These are phyloP conservation scores for Plectus sambesii DNA, from an alignment of 1,140 invertebrate genomes.

Conservation along the genomic window DNA sequence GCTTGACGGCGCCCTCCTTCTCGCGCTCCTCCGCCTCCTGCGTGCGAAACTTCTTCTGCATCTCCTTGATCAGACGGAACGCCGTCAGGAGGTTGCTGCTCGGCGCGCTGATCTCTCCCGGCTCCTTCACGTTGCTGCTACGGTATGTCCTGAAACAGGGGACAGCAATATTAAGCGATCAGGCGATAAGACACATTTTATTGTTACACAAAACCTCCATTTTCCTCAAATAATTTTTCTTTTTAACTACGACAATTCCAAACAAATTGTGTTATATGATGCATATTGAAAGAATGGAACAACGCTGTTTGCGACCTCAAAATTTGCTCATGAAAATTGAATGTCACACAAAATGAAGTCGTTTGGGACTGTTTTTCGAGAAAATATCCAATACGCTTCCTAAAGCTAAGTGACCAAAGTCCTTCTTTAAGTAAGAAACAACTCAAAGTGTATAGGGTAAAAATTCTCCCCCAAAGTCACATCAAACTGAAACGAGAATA, in stretches of 20 bases:
- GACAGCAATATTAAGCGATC: constrained; percentile 13
- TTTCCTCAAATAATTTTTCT: too few species aligned
- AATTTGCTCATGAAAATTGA: constrained; percentile 9
- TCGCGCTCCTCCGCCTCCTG: constrained; percentile 95
- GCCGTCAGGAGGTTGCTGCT: constrained; percentile 91
- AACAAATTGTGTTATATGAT: neutral
- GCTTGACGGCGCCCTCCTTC: constrained; percentile 90
- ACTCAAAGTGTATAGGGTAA: neutral
- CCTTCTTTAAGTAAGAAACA: too few species aligned
- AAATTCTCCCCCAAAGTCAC: neutral
- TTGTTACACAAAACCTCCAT: neutral
- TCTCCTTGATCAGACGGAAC: constrained; percentile 93
- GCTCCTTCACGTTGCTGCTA: constrained; percentile 92
- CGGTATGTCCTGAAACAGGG: constrained; percentile 70
- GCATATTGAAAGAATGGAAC: neutral
- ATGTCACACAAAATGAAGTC: neutral
- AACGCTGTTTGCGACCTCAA: too few species aligned
- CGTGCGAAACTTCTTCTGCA: constrained; percentile 96
- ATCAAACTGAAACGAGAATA: constrained; percentile 12
- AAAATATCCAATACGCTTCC: too few species aligned
- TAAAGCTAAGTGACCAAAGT: too few species aligned
- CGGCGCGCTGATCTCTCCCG: constrained; percentile 83
- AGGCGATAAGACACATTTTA: neutral
- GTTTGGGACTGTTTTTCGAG: too few species aligned
- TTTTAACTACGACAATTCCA: constrained; percentile 6